Evolutionary conservation across 2,888 invertebrate species (phyloP).

Genomic region (Apotomis betuletana): DNA sequence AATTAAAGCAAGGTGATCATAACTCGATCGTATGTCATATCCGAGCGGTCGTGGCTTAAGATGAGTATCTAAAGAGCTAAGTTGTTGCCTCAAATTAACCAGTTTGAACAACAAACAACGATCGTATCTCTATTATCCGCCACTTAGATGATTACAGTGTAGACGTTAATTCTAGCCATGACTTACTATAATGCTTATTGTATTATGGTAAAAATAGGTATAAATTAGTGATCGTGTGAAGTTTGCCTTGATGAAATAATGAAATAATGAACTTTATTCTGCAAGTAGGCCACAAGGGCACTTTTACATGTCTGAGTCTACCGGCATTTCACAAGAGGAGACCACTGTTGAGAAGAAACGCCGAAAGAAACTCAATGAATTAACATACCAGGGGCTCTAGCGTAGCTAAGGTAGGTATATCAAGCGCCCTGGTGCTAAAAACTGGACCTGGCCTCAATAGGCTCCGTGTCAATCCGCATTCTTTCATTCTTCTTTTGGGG

Average conservation of each 20-base stretch:
- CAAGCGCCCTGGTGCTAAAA: too few species aligned
- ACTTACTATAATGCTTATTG: slow-evolving; percentile 21
- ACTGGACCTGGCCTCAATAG: too few species aligned
- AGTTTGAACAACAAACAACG: slow-evolving; percentile 17
- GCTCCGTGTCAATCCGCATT: too few species aligned
- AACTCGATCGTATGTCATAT: slow-evolving; percentile 13
- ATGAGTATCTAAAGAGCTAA: slow-evolving; percentile 32
- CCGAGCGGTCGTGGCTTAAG: slow-evolving; percentile 8
- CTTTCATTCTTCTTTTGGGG: too few species aligned
- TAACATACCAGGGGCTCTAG: neutral
- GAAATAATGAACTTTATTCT: too few species aligned
- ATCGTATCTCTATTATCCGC: slow-evolving; percentile 29
- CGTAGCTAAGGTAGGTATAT: too few species aligned
- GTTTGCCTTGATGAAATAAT: slow-evolving; percentile 5
- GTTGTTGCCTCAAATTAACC: slow-evolving; percentile 30
- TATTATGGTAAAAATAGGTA: slow-evolving; percentile 7
- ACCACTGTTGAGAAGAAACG: too few species aligned
- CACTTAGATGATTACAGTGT: slow-evolving; percentile 14
- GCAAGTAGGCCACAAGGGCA: too few species aligned
- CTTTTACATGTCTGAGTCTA: too few species aligned
- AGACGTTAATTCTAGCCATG: slow-evolving; percentile 23
- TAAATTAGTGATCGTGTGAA: slow-evolving; percentile 24
- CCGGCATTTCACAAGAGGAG: too few species aligned
- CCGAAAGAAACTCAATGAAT: too few species aligned
- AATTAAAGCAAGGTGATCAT: slow-evolving; percentile 5